phyloP scores from a whole-genome alignment of 2,113 vertebrate species.

The Podilymbus podiceps region DNA sequence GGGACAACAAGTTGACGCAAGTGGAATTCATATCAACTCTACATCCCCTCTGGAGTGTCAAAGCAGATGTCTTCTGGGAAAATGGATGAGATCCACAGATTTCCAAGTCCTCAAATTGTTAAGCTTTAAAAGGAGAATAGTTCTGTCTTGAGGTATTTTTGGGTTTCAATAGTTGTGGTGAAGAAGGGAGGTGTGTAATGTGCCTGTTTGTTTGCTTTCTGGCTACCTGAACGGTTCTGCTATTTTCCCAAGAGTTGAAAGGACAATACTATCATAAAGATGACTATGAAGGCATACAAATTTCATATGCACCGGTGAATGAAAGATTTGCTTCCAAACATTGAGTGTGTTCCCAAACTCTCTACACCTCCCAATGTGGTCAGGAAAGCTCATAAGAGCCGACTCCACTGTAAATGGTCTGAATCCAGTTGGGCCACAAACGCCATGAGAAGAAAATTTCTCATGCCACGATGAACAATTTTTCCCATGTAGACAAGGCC shows the following conservation, averaged over 20 bases:
- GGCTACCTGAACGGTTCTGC: background rate
- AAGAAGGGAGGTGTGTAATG: background rate
- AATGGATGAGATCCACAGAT: background rate
- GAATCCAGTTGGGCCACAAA: slow-evolving; percentile 60
- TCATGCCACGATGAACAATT: slow-evolving; percentile 46
- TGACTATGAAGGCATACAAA: background rate
- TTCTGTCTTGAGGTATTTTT: rapidly evolving
- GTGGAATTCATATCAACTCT: background rate
- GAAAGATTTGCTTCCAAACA: slow-evolving; percentile 38
- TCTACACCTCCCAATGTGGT: slow-evolving; percentile 11
- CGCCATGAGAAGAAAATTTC: slow-evolving; percentile 47
- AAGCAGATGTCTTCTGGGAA: background rate
- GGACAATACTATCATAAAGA: slow-evolving; percentile 5
- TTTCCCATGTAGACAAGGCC: slow-evolving; percentile 64
- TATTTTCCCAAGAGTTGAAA: slow-evolving; percentile 58
- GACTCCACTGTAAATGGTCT: slow-evolving; percentile 27
- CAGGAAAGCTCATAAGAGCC: slow-evolving; percentile 4
- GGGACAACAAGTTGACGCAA: background rate
- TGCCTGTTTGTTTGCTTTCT: slow-evolving; percentile 8
- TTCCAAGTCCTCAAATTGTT: background rate
- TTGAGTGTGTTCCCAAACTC: slow-evolving; percentile 7
- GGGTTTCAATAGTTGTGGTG: background rate
- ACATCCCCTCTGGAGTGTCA: background rate
- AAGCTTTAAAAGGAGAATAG: background rate
- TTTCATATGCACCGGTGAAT: slow-evolving; percentile 3